Base-by-base conservation (phyloP, 2,797 vertebrate genomes). In the Heterohyrax brucei region DNA sequence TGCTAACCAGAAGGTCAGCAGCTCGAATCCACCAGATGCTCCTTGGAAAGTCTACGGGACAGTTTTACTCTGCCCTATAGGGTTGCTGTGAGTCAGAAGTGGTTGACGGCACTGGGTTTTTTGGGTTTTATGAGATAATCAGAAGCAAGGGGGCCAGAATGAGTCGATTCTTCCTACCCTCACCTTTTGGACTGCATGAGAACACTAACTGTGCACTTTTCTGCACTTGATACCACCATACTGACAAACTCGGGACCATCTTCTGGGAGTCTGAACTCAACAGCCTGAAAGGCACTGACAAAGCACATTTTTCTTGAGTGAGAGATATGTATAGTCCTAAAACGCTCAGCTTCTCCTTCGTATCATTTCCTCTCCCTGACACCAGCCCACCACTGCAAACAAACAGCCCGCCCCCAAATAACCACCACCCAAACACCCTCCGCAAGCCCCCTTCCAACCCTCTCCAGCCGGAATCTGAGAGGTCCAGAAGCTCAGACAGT, bases 101-200 rank as follows among this genome's bases (percentile, higher is more conserved):
- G 39, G 39, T 39, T 39, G 39, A 39, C 39, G 39, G 39, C 39
- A 39, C 39, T 39, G 39, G 50, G 50, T 6, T 53, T 53, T 53
- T 53, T 53, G 39, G 39, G 39, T 39, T 53, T 53, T 8, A 53
- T 56, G 18, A 2, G 13, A 12, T 97, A 97, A 97, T 96, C 95
- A 97, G 86, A 79, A 89, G 53, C 97, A 97, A 56, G 94, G 94
- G 96, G 93, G 97, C 97, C 93, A 91, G 84, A 94, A 92, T 94
- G 89, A 46, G 89, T 72, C 56, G 62, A 33, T 59, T 77, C 28
- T 39, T 44, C 30, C 14, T 46, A 62, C 39, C 68, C 24, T 5
- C 0, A 2, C 10, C 30, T 2, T 12, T 44, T 7, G 48, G 77
- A 76, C 48, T 62, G 26, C 2, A 84, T 19, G 21, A 28, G 22